phyloP scores from a whole-genome alignment of 2,797 vertebrate species.

The Lerista edwardsae region DNA sequence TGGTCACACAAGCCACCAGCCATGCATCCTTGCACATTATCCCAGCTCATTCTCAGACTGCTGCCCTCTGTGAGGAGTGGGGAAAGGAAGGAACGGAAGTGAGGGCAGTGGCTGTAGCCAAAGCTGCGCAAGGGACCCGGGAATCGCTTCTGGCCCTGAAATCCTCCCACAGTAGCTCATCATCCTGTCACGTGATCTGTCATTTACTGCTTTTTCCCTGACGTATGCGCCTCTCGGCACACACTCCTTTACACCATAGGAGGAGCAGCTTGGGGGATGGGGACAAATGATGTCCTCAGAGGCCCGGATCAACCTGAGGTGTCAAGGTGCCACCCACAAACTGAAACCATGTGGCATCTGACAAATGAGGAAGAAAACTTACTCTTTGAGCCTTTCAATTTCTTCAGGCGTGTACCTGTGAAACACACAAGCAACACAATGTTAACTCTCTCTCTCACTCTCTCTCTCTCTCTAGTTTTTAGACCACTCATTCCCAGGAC shows the following conservation, averaged over 20 bases:
- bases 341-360: conserved; percentile 15
- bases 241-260: too few relatives aligned
- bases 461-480: too few relatives aligned
- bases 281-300: neutral
- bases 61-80: neutral
- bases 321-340: neutral
- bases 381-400: conserved; percentile 96
- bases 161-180: neutral
- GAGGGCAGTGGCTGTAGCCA: too few relatives aligned
- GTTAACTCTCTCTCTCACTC: too few relatives aligned
- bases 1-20: neutral
- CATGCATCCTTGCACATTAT: neutral
- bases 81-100: neutral
- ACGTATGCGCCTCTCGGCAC: too few relatives aligned
- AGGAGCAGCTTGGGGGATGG: too few relatives aligned
- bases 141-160: neutral
- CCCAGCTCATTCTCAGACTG: neutral
- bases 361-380: conserved; percentile 72
- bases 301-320: neutral
- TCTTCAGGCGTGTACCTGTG: conserved; percentile 93
- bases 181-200: too few relatives aligned
- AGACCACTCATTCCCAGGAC: neutral
- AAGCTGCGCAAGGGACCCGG: neutral
- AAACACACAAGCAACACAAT: conserved; percentile 57
- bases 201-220: too few relatives aligned